These are phyloP conservation scores for Lochmaea crataegi DNA, from an alignment of 2,888 invertebrate genomes.

Conservation along the genomic window DNA sequence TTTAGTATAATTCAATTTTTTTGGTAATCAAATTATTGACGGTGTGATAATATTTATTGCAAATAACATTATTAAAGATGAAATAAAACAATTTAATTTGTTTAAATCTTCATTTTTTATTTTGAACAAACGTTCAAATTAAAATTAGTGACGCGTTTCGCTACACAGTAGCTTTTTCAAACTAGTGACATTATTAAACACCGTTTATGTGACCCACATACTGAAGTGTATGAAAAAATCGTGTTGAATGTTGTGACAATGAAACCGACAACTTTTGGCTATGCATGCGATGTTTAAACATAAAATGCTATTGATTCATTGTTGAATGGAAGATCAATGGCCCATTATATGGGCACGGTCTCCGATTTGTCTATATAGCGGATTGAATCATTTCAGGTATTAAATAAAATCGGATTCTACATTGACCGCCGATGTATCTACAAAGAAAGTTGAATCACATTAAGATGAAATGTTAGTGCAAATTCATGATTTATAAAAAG, in stretches of 20 bases:
- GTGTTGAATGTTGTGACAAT: neutral
- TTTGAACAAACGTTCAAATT: too few species aligned
- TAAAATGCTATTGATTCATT: conserved; percentile 17
- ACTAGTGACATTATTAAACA: too few species aligned
- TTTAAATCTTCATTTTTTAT: too few species aligned
- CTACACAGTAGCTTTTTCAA: too few species aligned
- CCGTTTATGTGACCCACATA: neutral
- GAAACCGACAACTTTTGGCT: conserved; percentile 3
- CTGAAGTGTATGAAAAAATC: neutral
- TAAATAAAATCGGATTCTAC: neutral
- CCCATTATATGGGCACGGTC: conserved; percentile 24
- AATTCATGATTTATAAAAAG: neutral
- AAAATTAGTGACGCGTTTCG: too few species aligned
- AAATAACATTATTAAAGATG: too few species aligned
- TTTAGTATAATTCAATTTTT: too few species aligned
- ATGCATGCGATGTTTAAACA: neutral
- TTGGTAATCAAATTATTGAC: too few species aligned
- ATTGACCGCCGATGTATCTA: neutral
- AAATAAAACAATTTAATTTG: too few species aligned
- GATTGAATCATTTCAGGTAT: conserved; percentile 7
- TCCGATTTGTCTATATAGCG: conserved; percentile 15
- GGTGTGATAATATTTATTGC: too few species aligned
- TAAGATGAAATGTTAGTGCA: neutral
- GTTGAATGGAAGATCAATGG: conserved; percentile 25
- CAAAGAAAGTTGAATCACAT: neutral